phyloP scores from a whole-genome alignment of 92 coral and sea anemone genomes.

The Phenganax stokvisi region DNA sequence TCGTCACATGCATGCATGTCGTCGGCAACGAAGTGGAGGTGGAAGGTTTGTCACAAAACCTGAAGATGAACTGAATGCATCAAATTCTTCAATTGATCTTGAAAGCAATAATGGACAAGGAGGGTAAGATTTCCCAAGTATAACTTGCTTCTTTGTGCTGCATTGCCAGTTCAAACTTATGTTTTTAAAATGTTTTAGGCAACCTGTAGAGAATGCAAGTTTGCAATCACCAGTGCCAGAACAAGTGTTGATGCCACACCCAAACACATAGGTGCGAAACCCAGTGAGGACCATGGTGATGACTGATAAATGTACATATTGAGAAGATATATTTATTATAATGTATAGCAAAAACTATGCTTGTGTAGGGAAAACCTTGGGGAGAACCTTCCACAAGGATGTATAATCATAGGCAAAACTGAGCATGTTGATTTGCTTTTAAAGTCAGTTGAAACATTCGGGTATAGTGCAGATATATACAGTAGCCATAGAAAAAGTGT shows the following conservation, averaged over 20 bases:
- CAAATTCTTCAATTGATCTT: slow-evolving; percentile 8
- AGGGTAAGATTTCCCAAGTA: neutral
- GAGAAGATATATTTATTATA: slow-evolving; percentile 8
- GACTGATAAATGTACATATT: slow-evolving; percentile 11
- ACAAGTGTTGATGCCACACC: slow-evolving; percentile 19
- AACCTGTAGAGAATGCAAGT: neutral
- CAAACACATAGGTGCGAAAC: slow-evolving; percentile 1
- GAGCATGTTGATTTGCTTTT: no score
- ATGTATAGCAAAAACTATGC: neutral
- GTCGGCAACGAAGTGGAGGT: slow-evolving; percentile 90
- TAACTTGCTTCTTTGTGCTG: neutral
- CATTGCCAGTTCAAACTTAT: neutral
- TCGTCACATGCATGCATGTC: slow-evolving; percentile 96
- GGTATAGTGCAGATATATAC: no score
- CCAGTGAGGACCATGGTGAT: neutral
- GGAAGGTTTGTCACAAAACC: slow-evolving; percentile 95
- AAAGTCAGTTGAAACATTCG: no score
- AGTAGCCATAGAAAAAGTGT: no score
- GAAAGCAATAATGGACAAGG: neutral
- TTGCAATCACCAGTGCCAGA: slow-evolving; percentile 7
- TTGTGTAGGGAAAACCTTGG: neutral
- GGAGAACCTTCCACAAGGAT: neutral
- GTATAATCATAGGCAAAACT: neutral
- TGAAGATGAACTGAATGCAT: neutral
- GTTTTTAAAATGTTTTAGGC: slow-evolving; percentile 8